Conservation (phyloP, 1,140 invertebrate species). For the Drosophila murphyi region DNA sequence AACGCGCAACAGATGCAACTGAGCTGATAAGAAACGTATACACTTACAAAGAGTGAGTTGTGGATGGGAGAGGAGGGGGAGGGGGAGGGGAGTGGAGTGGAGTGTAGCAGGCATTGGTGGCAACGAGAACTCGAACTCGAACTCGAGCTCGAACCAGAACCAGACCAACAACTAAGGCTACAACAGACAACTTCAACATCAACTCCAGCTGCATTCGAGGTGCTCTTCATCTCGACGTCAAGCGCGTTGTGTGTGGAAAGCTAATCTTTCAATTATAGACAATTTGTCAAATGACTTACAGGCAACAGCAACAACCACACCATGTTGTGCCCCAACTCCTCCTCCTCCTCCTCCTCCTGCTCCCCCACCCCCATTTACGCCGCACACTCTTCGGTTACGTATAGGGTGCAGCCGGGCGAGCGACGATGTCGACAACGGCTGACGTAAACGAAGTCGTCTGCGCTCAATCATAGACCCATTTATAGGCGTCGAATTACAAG, state of each 20-base stretch:
- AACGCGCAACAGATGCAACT: constrained; percentile 71
- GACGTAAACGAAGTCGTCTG: constrained; percentile 81
- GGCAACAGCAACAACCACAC: constrained; percentile 43
- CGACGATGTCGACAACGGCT: constrained; percentile 64
- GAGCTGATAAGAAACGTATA: constrained; percentile 66
- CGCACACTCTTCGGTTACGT: neutral
- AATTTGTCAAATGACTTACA: constrained; percentile 84
- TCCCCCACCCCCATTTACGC: neutral
- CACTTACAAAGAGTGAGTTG: constrained; percentile 25
- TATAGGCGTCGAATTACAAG: constrained; percentile 84
- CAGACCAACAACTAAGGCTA: constrained; percentile 53
- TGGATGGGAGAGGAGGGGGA: no score
- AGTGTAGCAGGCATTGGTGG: neutral
- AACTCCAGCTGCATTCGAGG: constrained; percentile 62
- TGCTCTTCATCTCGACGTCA: constrained; percentile 71
- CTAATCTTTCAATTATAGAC: constrained; percentile 85
- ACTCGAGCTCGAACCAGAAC: constrained; percentile 12
- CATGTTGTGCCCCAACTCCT: constrained; percentile 1
- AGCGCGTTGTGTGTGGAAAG: constrained; percentile 76
- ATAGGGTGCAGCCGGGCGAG: constrained; percentile 39
- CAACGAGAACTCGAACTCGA: constrained; percentile 8
- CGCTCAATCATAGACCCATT: constrained; percentile 84
- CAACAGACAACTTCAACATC: constrained; percentile 27
- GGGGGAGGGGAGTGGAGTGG: neutral
- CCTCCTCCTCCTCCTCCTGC: no score